These are phyloP conservation scores for Trimorus sp. DNA, from an alignment of 2,888 invertebrate species.

Conservation along the genomic window DNA sequence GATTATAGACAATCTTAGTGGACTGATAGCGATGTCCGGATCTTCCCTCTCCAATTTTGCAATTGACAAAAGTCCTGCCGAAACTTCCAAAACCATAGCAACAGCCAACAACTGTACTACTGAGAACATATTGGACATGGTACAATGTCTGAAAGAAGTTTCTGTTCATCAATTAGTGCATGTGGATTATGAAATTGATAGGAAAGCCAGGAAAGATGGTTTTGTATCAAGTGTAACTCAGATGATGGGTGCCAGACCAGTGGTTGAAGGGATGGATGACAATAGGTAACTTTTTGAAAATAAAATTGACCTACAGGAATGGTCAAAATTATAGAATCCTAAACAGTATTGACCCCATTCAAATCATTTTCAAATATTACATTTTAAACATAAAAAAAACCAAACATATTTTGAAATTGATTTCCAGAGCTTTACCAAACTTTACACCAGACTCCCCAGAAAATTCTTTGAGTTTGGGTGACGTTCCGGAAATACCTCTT, in stretches of 20 bases:
- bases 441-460: constrained; percentile 86
- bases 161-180: constrained; percentile 81
- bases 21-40: constrained; percentile 90
- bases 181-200: constrained; percentile 85
- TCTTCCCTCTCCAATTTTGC: constrained; percentile 88
- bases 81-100: constrained; percentile 85
- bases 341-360: not conserved
- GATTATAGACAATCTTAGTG: constrained; percentile 81
- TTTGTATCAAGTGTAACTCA: constrained; percentile 86
- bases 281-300: constrained; percentile 71
- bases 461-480: constrained; percentile 83
- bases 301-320: not conserved
- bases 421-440: constrained; percentile 85
- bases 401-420: not conserved
- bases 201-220: constrained; percentile 83
- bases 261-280: constrained; percentile 87
- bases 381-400: too few species aligned
- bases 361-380: too few species aligned
- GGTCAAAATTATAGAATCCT: not conserved
- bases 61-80: constrained; percentile 85
- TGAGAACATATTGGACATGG: constrained; percentile 84
- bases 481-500: constrained; percentile 85
- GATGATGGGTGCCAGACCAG: constrained; percentile 85
- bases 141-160: constrained; percentile 85
- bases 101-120: constrained; percentile 85